These are phyloP conservation scores for Characodon lateralis DNA, from an alignment of 2,797 vertebrate species.

Conservation along the genomic window DNA sequence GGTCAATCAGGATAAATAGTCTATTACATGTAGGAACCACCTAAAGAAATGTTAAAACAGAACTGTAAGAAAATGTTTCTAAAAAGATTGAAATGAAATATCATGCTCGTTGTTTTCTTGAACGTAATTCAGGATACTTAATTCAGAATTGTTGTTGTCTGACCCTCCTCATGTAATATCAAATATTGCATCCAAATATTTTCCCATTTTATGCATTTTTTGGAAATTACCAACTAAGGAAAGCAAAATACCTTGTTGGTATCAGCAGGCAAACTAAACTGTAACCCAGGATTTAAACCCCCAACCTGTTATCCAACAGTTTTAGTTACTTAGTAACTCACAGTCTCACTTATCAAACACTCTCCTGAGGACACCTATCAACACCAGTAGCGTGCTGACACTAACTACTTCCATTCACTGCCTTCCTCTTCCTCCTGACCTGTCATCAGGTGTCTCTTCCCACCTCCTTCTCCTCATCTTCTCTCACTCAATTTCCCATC, in stretches of 20 bases:
- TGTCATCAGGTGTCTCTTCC: slow-evolving; percentile 60
- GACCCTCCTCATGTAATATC: background rate
- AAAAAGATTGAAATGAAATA: background rate
- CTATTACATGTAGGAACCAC: background rate
- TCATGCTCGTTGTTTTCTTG: background rate
- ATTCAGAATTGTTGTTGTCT: background rate
- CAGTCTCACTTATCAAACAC: slow-evolving; percentile 64
- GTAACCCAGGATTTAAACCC: slow-evolving; percentile 9
- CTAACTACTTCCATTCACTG: slow-evolving; percentile 54
- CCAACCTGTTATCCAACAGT: slow-evolving; percentile 38
- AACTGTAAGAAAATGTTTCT: background rate
- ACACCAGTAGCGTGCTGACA: slow-evolving; percentile 69
- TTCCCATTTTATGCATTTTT: background rate
- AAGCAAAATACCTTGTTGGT: background rate
- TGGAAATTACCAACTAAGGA: background rate
- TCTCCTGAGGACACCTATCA: slow-evolving; percentile 65
- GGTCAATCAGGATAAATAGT: too few relatives aligned
- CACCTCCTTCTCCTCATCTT: slow-evolving; percentile 3
- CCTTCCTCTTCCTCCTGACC: slow-evolving; percentile 64
- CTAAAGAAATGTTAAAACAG: background rate
- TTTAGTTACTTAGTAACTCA: slow-evolving; percentile 60
- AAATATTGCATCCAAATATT: background rate
- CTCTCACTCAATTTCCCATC: slow-evolving; percentile 52
- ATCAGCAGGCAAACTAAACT: background rate
- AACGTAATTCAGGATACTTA: too few relatives aligned